Base-by-base conservation (phyloP, 2,888 invertebrate genomes). In the Druceiella hillmani region DNA sequence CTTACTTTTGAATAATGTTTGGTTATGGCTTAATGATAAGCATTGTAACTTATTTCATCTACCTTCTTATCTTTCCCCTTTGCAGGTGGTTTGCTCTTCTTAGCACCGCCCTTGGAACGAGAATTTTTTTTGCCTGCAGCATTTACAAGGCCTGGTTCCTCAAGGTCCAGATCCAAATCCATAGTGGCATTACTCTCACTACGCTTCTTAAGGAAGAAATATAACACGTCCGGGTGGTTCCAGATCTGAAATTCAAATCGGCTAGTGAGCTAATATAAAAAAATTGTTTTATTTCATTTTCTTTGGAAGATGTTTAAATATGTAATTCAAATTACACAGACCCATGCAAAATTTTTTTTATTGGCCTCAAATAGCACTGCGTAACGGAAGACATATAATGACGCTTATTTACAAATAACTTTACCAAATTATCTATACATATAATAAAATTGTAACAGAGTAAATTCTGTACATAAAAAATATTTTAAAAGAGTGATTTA, bases 221-320 rank as follows among this genome's bases (percentile, higher is more conserved):
- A 92, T 16, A 93, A 61, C 11, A 93, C 89, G 59, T 93, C 93
- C 0, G 93, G 92, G 64, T 93, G 93, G 59, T 93, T 93, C 93
- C 93, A 93, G 51, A 93, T 92, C 76, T 80, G 52, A 11, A 54
- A 53, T 40, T 24, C 31, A 41, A 4, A 17, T 17, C 13, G 17
- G 20, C 15, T 9, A 30, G 28, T 38, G 3, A 32, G 33, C 15
- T 14, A 10, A 17, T 26, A 9, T 15, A 14, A 3, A 17, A 30
- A 24, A 29, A 40, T 4, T 17, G 17, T 10, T 2, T 17, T 10
- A 9, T 11, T 20, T 15, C 16, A 16, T 16, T 15, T 2, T 2
- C 4, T 20, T 26, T 24, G 12, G 7, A 11, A 17, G n/a, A n/a
- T n/a, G n/a, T n/a, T n/a, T n/a, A n/a, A n/a, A n/a, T n/a, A n/a